A percentile compares a stretch with the other conserved stretches of the same genome.
These are phyloP conservation scores for Staurois parvus DNA, from an alignment of 2,797 vertebrate species.

Conservation along the genomic window DNA sequence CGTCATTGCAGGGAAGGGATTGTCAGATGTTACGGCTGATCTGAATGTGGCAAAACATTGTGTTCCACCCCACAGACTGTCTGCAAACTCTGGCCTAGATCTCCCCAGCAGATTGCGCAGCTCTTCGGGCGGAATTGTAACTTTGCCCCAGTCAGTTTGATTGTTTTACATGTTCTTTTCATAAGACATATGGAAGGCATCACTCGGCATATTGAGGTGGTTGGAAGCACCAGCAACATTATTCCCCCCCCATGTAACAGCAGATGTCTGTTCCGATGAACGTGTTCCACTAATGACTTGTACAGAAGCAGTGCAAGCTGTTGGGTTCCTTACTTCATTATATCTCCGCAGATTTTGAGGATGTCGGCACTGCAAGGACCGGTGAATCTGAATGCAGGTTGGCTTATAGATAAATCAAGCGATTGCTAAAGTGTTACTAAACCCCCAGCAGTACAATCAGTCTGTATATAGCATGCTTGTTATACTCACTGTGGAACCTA, in stretches of 20 bases:
- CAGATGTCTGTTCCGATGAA: slow-evolving; percentile 26
- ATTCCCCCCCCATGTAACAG: background rate
- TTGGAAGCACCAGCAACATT: slow-evolving; percentile 10
- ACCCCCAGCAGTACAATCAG: too few species aligned
- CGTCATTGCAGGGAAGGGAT: background rate
- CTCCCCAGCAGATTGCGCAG: slow-evolving; percentile 23
- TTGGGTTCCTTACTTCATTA: background rate
- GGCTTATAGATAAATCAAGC: too few species aligned
- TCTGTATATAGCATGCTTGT: too few species aligned
- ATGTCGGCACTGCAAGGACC: background rate
- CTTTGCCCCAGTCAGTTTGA: slow-evolving; percentile 9
- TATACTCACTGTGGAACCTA: too few species aligned
- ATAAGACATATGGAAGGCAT: slow-evolving; percentile 46
- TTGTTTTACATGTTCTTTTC: slow-evolving; percentile 13
- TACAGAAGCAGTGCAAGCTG: background rate
- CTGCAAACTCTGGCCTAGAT: slow-evolving; percentile 27
- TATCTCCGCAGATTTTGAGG: background rate
- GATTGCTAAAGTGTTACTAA: too few species aligned
- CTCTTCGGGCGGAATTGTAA: background rate
- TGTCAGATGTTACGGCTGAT: background rate
- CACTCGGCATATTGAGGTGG: slow-evolving; percentile 36
- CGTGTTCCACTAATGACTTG: slow-evolving; percentile 13
- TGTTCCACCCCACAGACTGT: background rate
- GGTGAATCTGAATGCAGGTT: background rate
- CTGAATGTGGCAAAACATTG: background rate